Conservation (phyloP, 2,113 vertebrate genomes). For the Scolopax mira region DNA sequence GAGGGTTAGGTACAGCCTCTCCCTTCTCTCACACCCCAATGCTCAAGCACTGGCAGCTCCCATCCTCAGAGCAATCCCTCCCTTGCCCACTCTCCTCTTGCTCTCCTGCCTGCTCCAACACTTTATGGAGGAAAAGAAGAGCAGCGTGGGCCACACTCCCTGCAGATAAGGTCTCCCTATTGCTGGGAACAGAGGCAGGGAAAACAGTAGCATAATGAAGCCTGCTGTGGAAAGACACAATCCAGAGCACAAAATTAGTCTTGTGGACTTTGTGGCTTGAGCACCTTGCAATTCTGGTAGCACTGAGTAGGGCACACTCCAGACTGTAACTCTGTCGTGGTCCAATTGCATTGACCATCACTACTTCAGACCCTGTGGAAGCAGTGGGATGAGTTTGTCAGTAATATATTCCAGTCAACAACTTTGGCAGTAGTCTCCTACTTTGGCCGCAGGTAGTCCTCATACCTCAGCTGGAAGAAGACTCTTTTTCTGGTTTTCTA, state of each 20-base stretch:
- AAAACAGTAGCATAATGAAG: not conserved
- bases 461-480: not conserved
- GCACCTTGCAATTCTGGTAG: not conserved
- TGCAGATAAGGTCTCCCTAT: not conserved
- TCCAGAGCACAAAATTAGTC: not conserved
- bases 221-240: not conserved
- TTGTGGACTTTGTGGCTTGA: not conserved
- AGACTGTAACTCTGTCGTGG: fast-evolving
- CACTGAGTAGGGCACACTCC: not conserved
- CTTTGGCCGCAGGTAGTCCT: not conserved
- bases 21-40: not conserved
- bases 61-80: not conserved
- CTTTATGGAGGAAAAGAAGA: not conserved
- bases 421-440: not conserved
- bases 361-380: not conserved
- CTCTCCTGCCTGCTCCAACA: not conserved
- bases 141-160: not conserved
- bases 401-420: not conserved
- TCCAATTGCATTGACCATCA: not conserved
- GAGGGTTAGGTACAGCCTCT: not conserved
- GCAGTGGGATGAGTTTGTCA: not conserved
- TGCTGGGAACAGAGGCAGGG: not conserved
- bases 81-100: not conserved
- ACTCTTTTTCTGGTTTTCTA: not conserved
- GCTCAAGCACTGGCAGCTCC: not conserved